These are phyloP conservation scores for Tinamus major DNA, from an alignment of 2,797 vertebrate species.

Conservation along the genomic window DNA sequence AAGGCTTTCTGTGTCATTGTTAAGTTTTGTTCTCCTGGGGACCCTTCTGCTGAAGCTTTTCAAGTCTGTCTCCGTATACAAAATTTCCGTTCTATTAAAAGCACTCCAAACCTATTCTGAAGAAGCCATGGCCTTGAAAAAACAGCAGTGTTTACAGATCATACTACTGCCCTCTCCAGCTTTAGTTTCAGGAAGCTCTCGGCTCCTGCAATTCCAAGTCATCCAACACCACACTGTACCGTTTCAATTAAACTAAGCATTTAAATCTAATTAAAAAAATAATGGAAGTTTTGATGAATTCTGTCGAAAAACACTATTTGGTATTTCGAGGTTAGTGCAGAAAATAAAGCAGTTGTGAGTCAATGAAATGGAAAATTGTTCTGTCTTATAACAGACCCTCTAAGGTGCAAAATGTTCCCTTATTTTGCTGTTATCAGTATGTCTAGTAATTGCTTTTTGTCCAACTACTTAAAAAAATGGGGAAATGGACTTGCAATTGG, in stretches of 20 bases:
- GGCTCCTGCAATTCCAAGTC: not conserved
- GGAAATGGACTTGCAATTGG: conserved; percentile 10
- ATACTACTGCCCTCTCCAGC: not conserved
- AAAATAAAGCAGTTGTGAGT: conserved; percentile 62
- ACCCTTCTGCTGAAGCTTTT: not conserved
- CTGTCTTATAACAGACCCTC: conserved; percentile 52
- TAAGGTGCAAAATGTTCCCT: conserved; percentile 54
- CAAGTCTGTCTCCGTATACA: not conserved
- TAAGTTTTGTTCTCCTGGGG: not conserved
- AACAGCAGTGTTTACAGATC: not conserved
- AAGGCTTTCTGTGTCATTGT: not conserved
- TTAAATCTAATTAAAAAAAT: conserved; percentile 48
- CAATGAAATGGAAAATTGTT: conserved; percentile 70
- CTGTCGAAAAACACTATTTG: not conserved
- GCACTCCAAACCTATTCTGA: not conserved
- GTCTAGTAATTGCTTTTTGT: conserved; percentile 63
- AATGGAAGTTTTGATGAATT: conserved; percentile 20
- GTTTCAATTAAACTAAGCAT: conserved; percentile 46
- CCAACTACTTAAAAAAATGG: conserved; percentile 31
- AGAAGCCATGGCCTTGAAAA: not conserved
- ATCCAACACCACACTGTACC: not conserved
- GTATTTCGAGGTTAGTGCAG: conserved; percentile 36
- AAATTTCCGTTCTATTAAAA: not conserved
- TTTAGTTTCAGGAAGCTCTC: not conserved
- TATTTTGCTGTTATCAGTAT: conserved; percentile 60